Evolutionary conservation across 2,113 vertebrate genomes (phyloP).

Genomic region (Rhinoderma darwinii): DNA sequence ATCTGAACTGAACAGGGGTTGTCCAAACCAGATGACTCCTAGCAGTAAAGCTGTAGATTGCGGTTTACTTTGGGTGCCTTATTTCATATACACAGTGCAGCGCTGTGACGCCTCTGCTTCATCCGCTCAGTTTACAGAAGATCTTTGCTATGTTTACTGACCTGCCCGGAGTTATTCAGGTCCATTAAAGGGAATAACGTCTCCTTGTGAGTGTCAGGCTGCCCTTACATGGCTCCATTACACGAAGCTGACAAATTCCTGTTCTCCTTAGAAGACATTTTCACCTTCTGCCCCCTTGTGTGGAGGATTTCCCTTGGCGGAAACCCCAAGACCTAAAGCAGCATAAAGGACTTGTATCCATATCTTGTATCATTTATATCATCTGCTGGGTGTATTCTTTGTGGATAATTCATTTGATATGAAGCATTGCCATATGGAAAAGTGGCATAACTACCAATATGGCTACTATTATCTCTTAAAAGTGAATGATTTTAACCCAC

Average conservation of each 20-base stretch:
- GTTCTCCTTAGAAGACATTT: background rate
- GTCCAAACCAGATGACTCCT: no score
- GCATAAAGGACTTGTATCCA: background rate
- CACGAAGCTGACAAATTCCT: constrained; percentile 70
- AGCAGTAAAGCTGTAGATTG: background rate
- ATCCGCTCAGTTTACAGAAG: constrained; percentile 10
- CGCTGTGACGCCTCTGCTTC: background rate
- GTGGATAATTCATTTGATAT: background rate
- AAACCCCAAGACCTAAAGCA: background rate
- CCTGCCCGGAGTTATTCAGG: constrained; percentile 30
- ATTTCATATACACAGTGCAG: no score
- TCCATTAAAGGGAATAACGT: constrained; percentile 74
- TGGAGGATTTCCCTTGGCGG: background rate
- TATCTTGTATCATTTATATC: background rate
- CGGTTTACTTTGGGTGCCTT: background rate
- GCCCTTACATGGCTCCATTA: constrained; percentile 74
- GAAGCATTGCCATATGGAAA: background rate
- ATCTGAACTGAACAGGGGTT: no score
- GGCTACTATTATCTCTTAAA: background rate
- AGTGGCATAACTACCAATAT: background rate
- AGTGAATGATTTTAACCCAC: background rate
- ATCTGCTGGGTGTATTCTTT: background rate
- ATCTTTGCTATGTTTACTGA: constrained; percentile 1
- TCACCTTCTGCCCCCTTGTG: background rate
- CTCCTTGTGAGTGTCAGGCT: constrained; percentile 60